Evolutionary conservation across 2,888 invertebrate genomes (phyloP), one percentile per base, ranked within the genome.

Genomic region (Rhagophthalmus giganteus): DNA sequence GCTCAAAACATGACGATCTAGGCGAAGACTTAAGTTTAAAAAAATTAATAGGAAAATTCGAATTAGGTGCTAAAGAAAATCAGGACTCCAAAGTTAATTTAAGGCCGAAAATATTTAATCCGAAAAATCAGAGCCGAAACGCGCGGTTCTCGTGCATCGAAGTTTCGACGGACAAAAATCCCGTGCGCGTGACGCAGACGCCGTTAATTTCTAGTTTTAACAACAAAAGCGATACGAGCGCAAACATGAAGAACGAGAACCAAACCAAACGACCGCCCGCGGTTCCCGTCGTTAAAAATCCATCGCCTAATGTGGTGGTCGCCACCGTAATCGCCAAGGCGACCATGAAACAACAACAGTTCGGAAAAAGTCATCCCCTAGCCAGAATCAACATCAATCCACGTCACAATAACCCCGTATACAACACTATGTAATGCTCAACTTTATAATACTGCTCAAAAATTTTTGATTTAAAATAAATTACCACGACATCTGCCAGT

Each of bases 321-420:
- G 81, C 84, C 53, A 84, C 84, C 69, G 85, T 86, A 65, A 83
- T 85, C 65, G 83, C 84, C 62, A 85, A 84, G 73, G 84, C 85
- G 68, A 83, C 85, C 70, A 85, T 82, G 64, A 88, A 88, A 75
- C 85, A 88, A 76, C 88, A 90, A 76, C 93, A 94, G 74, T 93
- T 91, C 74, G 94, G 94, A 65, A 91, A 90, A 76, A 92, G 89
- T 68, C 94, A 94, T 81, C 94, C 94, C 61, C 81, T 94, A 70
- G 87, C 92, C 68, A 87, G 88, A 82, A 82, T 94, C 76, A 87
- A 86, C 78, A 81, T 87, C 76, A 85, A 88, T 79, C 81, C 83
- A 66, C 81, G 84, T 78, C 82, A 86, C 78, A 88, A 87, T 76
- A 87, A 89, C 79, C 84, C 87, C 71, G 88, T 90, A 76, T 91